Evolutionary conservation across 2,888 invertebrate species (phyloP), one percentile per base, ranked within the genome.

Genomic region (Cephus rjabovi): DNA sequence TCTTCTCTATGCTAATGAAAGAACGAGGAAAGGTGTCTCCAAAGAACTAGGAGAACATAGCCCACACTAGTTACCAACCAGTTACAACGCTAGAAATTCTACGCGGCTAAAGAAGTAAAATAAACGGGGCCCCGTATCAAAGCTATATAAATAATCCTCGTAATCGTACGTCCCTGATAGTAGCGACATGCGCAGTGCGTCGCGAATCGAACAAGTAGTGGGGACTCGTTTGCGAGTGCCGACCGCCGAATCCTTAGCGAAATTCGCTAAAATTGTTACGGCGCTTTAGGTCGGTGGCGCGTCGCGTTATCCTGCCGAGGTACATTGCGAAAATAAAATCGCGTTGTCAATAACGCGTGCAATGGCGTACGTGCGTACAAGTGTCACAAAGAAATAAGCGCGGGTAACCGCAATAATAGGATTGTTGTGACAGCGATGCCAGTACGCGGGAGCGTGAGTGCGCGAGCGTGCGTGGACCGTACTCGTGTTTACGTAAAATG

Each of bases 181-280:
- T 76, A 83, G 83, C 86, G 69, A 71, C 87, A 85, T 85, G 89
- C 90, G 90, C 88, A 82, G 35, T 75, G 34, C 33, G 68, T 34
- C 75, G 74, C 78, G 86, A 88, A 88, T 87, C 89, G 89, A 84
- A 88, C 89, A 88, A 89, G 87, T 88, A 87, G 87, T 85, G 85
- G 86, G 85, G 85, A 83, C 68, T 68, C 78, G 82, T 86, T 85
- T 83, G 85, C 86, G 86, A 86, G 85, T 86, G 85, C 85, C 86
- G 87, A 86, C 86, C 86, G 87, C 86, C 83, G 77, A 83, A 81
- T 80, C 76, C 83, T 82, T 81, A 79, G 83, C 79, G 80, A 84
- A 86, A 84, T 82, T 80, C 84, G 78, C 81, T 80, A 80, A 83
- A 82, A 84, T 40, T 37, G 37, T 34, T 56, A 75, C 75, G 76